Base-by-base conservation (phyloP, 2,888 invertebrate genomes). In the Nycteola revayana region DNA sequence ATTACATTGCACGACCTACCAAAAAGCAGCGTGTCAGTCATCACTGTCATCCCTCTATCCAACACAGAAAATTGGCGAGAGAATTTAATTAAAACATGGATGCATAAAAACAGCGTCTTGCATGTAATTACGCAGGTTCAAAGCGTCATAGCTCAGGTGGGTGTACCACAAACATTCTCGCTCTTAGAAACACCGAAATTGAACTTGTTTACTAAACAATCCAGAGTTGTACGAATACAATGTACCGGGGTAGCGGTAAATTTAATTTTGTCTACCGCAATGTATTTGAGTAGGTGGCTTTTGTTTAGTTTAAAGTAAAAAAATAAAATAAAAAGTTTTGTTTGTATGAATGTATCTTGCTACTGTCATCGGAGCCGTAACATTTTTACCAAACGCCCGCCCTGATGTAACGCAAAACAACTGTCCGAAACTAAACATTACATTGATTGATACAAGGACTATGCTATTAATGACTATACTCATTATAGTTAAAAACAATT, bases 201-300 rank as follows among this genome's bases (percentile, higher is more conserved):
- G 50, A 43, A 56, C 57, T 48, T 56, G 57, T 56, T 56, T 56
- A 45, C 47, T 17, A 24, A 55, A 55, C 55, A 53, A 55, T 48
- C 44, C 30, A 32, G 36, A 47, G 42, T 35, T 42, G 28, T 42
- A 50, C 42, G 32, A 35, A 39, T 47, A 44, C 55, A 47, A 41
- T 48, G 35, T 42, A 34, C 33, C n/a, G 21, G 25, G 28, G 47
- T 32, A 42, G 37, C 26, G 32, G 40, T 47, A 34, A 39, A 49
- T 48, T 56, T 53, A 55, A 56, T 56, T 55, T 44, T 17, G 38
- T 32, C 18, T 33, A 36, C 39, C 32, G 30, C 48, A 22, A 34
- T 41, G 28, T 40, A 35, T 37, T 42, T 36, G 31, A 41, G 27
- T 46, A 42, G 36, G 14, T 14, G n/a, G 14, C 14, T 41, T 47